These are phyloP conservation scores for Drosophila elegans DNA, from an alignment of 1,140 invertebrate species.

Conservation along the genomic window DNA sequence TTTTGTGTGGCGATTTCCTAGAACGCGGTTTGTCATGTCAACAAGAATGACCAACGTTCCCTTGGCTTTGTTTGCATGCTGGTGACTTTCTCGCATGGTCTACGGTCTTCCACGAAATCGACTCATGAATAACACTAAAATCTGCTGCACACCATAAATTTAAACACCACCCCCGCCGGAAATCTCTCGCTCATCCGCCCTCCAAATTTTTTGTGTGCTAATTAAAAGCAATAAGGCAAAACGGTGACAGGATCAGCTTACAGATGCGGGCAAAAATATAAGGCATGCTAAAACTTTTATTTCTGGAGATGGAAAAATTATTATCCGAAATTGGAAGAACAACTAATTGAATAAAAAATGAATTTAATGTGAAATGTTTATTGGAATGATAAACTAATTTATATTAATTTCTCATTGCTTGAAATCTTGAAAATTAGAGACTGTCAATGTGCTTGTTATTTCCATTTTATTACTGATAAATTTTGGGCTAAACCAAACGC, in stretches of 20 bases:
- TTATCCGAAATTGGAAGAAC: no score
- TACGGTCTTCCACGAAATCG: constrained; percentile 23
- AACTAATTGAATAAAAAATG: no score
- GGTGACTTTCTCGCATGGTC: constrained; percentile 6
- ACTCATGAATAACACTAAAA: constrained; percentile 22
- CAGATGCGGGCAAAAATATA: background rate
- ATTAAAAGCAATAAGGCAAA: constrained; percentile 16
- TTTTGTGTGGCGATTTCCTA: constrained; percentile 15
- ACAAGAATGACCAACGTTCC: constrained; percentile 20
- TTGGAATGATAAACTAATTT: no score
- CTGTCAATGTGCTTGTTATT: no score
- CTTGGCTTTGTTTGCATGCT: constrained; percentile 29
- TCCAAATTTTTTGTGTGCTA: constrained; percentile 14
- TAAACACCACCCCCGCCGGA: background rate
- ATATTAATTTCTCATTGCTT: no score
- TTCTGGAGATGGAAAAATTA: background rate
- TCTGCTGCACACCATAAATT: constrained; percentile 13
- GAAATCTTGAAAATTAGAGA: no score
- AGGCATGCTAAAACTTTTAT: background rate
- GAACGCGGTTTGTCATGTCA: constrained; percentile 32
- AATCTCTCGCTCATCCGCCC: constrained; percentile 9
- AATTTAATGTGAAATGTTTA: no score
- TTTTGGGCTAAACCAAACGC: no score
- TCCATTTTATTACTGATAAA: no score
- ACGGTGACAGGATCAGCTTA: constrained; percentile 11